A percentile compares a stretch with the other conserved stretches of the same genome.
Conservation (phyloP, 1,140 invertebrate genomes). For the Manduca sexta region DNA sequence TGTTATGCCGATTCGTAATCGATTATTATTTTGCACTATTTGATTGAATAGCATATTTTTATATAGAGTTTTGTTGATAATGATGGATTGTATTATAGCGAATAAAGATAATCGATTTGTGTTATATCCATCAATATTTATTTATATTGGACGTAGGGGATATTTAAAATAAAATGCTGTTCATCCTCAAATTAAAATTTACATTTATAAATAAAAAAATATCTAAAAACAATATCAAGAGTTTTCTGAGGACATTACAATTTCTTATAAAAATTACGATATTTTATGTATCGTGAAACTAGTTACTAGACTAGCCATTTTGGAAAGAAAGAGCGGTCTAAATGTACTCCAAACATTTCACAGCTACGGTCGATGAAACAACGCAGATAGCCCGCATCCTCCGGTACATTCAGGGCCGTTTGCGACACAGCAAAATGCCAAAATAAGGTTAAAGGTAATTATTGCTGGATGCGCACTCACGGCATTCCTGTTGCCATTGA, state of each 20-base stretch:
- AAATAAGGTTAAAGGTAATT: conserved; percentile 70
- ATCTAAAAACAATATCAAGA: too few relatives aligned
- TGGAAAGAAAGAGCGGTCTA: neutral
- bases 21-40: neutral
- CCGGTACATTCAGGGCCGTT: conserved; percentile 38
- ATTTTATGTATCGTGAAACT: too few relatives aligned
- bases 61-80: too few relatives aligned
- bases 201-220: too few relatives aligned
- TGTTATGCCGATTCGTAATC: neutral
- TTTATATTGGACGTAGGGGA: too few relatives aligned
- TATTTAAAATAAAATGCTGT: too few relatives aligned
- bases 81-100: too few relatives aligned
- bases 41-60: neutral
- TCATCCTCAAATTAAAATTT: too few relatives aligned
- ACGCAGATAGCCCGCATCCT: conserved; percentile 33
- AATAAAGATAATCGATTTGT: too few relatives aligned
- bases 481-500: conserved; percentile 20
- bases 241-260: too few relatives aligned
- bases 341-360: conserved; percentile 9
- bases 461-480: conserved; percentile 41
- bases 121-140: too few relatives aligned
- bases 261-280: too few relatives aligned
- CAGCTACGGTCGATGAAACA: conserved; percentile 24
- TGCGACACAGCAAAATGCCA: conserved; percentile 65
- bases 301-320: neutral